Conservation (phyloP, 2,797 vertebrate genomes). For the Poeciliopsis infans region DNA sequence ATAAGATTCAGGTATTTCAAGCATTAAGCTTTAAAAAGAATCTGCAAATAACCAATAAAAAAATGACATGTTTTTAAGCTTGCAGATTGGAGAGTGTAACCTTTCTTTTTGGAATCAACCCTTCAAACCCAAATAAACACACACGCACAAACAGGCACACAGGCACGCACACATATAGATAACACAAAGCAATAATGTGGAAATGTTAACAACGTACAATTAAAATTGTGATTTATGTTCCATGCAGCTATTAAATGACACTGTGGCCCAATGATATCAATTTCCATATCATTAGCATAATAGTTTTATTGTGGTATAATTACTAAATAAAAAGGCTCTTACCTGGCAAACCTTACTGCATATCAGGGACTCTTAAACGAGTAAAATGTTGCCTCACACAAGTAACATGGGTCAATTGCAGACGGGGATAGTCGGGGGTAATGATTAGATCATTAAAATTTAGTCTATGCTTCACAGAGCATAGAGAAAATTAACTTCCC, state of each 20-base stretch:
- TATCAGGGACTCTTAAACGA: slow-evolving; percentile 95
- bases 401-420: slow-evolving; percentile 99
- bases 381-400: slow-evolving; percentile 94
- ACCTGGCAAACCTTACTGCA: slow-evolving; percentile 92
- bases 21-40: slow-evolving; percentile 38
- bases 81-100: slow-evolving; percentile 56
- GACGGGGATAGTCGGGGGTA: slow-evolving; percentile 94
- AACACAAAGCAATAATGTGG: slow-evolving; percentile 73
- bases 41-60: slow-evolving; percentile 22
- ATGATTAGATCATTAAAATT: slow-evolving; percentile 99
- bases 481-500: slow-evolving; percentile 98
- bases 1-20: slow-evolving; percentile 39
- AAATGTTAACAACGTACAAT: slow-evolving; percentile 82
- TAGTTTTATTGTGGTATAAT: slow-evolving; percentile 98
- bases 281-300: slow-evolving; percentile 91
- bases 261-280: slow-evolving; percentile 79
- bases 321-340: slow-evolving; percentile 92
- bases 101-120: slow-evolving; percentile 65
- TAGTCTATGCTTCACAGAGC: slow-evolving; percentile 98
- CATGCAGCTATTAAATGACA: slow-evolving; percentile 79
- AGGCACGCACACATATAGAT: slow-evolving; percentile 35
- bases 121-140: slow-evolving; percentile 41
- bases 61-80: slow-evolving; percentile 22
- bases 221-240: slow-evolving; percentile 85
- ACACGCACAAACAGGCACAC: not conserved